Base-by-base conservation (phyloP, 2,113 vertebrate species). In the Alethe castanea region DNA sequence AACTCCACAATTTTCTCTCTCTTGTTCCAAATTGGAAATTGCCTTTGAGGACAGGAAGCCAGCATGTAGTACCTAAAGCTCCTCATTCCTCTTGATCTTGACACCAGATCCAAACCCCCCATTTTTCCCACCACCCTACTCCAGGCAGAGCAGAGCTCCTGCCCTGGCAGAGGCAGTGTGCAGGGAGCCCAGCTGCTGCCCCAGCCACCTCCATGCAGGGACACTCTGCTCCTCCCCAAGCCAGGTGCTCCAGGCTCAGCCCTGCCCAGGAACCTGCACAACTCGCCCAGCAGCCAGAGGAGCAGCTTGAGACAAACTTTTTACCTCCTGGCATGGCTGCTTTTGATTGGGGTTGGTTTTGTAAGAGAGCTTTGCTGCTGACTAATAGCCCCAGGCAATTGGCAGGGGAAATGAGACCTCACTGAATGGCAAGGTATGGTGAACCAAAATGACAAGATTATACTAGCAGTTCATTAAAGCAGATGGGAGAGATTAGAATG, bases 381-480 rank as follows among this genome's bases (percentile, higher is more conserved):
- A 95, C 70, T 94, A 77, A 88, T 56, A 69, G 93, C 96, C 90
- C 74, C 16, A 26, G 90, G 96, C 86, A 33, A 84, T 4, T 96
- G 95, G 96, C 94, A 82, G 65, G 94, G 90, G 83, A 95, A 93
- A 83, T 48, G 93, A 96, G 90, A 90, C 86, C 70, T 86, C 61
- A 18, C 65, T 84, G 92, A 76, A 86, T 14, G 38, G 90, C 57
- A 79, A 94, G 82, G 95, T 78, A 94, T 26, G 5, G 61, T 6
- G 1, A 94, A 96, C 90, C 14, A 2, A 96, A 95, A 96, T 88
- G 94, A 78, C 96, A 97, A 94, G 96, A 96, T 94, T 92, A 94
- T 88, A 96, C 96, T 96, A 86, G 95, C 61, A 95, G 79, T 86
- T 97, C 85, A 92, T 96, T 96, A 96, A 94, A 74, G 92, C 82